Evolutionary conservation across 2,797 vertebrate species (phyloP), one percentile per base, ranked within the genome.

Genomic region (Chelidonichthys spinosus): DNA sequence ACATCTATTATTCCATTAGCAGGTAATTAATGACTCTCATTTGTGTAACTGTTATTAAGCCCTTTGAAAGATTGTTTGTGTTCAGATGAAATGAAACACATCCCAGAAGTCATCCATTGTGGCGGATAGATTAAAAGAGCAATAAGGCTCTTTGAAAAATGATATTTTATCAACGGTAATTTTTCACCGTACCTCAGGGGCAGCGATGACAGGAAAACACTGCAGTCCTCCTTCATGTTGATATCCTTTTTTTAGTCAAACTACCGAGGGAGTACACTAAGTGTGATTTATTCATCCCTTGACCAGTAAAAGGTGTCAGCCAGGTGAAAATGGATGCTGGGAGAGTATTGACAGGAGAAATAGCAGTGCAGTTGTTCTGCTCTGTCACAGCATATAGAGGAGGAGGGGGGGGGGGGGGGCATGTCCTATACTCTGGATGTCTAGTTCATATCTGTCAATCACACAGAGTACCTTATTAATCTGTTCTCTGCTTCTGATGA

Each of bases 261-360:
- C 93, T 95, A 95, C 92, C 95, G 92, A 90, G 98, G 96, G 96
- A 97, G 95, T 94, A 95, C 89, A 94, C 92, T 94, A 95, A 93
- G 96, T 96, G 95, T 99, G 97, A 98, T 98, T 97, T 97, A 98
- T 98, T 97, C 96, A 95, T 97, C 95, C 95, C 95, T 86, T 92
- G 95, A 93, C 94, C 92, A 92, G 93, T 92, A 94, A 96, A 96
- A 97, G 96, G 93, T 96, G 96, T 96, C 94, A 93, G 94, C 94
- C 92, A 95, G 95, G 95, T 96, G 94, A 96, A 96, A 97, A 97
- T 93, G 93, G 93, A 96, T 96, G 94, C 93, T 91, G 46, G 17
- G 89, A 85, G 90, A 77, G 92, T 93, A 94, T 91, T 94, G 93
- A 95, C 95, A 94, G 92, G 90, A 95, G 94, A 95, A 95, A 94